Evolutionary conservation across 2,888 invertebrate species (phyloP).

Genomic region (Patella caerulea): DNA sequence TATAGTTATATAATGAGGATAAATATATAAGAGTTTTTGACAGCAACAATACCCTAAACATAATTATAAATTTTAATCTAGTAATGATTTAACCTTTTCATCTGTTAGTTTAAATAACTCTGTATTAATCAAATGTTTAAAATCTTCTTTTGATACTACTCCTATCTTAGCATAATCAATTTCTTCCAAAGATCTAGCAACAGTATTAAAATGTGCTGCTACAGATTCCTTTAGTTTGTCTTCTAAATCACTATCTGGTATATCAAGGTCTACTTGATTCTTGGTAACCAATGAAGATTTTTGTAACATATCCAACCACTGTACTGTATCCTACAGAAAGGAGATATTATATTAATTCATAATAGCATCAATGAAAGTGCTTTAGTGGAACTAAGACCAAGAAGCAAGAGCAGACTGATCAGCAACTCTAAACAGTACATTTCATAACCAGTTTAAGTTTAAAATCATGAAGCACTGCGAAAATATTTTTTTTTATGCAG

Average conservation of each 20-base stretch:
- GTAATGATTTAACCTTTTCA: slow-evolving; percentile 58
- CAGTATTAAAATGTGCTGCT: slow-evolving; percentile 50
- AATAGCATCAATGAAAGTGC: no score
- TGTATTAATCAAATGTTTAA: slow-evolving; percentile 54
- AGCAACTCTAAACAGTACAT: no score
- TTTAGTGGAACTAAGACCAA: no score
- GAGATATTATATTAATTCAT: no score
- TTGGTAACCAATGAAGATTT: slow-evolving; percentile 27
- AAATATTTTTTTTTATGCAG: no score
- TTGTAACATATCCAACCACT: slow-evolving; percentile 54
- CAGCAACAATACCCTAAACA: neutral
- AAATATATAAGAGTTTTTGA: neutral
- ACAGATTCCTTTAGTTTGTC: slow-evolving; percentile 62
- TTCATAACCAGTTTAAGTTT: no score
- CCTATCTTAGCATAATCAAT: slow-evolving; percentile 67
- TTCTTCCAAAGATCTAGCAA: slow-evolving; percentile 58
- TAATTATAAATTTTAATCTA: neutral
- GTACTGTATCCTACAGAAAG: no score
- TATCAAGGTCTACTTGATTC: slow-evolving; percentile 35
- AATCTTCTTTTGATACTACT: slow-evolving; percentile 57
- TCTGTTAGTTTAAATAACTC: slow-evolving; percentile 56
- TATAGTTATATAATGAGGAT: no score
- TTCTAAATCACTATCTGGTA: slow-evolving; percentile 56
- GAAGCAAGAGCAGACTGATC: no score
- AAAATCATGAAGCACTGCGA: no score